Percentiles rank a stretch among this genome's conserved stretches.
These are phyloP conservation scores for Dinomys branickii DNA, from an alignment of 2,113 vertebrate species.

Conservation along the genomic window DNA sequence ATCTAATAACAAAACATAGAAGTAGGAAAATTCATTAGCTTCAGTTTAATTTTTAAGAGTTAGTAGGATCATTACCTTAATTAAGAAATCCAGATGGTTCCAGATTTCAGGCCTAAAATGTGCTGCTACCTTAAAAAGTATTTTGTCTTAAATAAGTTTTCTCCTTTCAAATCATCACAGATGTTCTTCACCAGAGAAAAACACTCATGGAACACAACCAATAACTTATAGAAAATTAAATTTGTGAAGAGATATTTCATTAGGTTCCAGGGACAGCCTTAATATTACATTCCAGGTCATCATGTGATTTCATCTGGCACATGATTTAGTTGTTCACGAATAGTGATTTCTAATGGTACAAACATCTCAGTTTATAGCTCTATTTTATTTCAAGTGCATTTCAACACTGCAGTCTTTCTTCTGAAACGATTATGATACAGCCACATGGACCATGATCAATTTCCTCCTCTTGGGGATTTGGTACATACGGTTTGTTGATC, in stretches of 20 bases:
- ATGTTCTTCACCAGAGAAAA: constrained; percentile 54
- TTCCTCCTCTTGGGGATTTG: not conserved
- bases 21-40: constrained; percentile 33
- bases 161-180: constrained; percentile 44
- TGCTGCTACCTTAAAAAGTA: constrained; percentile 50
- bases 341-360: not conserved
- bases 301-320: not conserved
- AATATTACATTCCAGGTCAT: not conserved
- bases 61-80: constrained; percentile 58
- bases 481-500: not conserved
- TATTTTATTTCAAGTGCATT: not conserved
- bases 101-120: constrained; percentile 45
- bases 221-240: not conserved
- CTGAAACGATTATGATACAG: not conserved
- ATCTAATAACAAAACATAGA: constrained; percentile 17
- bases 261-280: not conserved
- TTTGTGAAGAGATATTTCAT: constrained; percentile 12
- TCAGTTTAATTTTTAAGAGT: constrained; percentile 56
- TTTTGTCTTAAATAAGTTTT: constrained; percentile 26
- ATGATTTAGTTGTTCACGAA: constrained; percentile 15
- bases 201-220: not conserved
- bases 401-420: not conserved
- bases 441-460: not conserved
- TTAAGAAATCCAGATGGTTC: constrained; percentile 63
- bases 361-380: not conserved